Percentiles rank a stretch among this genome's conserved stretches.
These are phyloP conservation scores for Lagopus leucura DNA, from an alignment of 2,113 vertebrate genomes.

Conservation along the genomic window DNA sequence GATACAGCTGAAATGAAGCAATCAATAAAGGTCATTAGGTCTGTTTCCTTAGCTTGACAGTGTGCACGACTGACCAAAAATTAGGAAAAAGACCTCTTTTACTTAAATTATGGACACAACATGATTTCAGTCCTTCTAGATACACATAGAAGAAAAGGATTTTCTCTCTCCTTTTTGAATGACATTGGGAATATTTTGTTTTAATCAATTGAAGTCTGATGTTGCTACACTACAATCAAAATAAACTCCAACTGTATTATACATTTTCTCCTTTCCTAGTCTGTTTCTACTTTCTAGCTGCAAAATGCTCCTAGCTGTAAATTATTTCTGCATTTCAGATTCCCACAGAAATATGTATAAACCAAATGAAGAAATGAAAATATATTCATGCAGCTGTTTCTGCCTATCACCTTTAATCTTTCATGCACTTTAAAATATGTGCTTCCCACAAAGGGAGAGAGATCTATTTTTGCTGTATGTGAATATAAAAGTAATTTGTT, in stretches of 20 bases:
- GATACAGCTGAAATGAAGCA: neutral
- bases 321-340: conserved; percentile 57
- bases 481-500: conserved; percentile 85
- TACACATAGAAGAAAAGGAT: neutral
- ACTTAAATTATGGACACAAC: neutral
- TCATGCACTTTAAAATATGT: conserved; percentile 76
- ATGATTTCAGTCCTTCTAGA: neutral
- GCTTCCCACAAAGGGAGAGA: conserved; percentile 70
- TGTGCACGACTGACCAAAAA: neutral
- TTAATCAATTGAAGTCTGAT: conserved; percentile 53
- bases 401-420: conserved; percentile 80
- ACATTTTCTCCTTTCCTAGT: neutral
- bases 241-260: conserved; percentile 22
- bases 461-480: conserved; percentile 81
- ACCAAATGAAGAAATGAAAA: conserved; percentile 71
- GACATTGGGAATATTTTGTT: conserved; percentile 42
- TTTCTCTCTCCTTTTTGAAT: neutral
- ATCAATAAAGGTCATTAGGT: neutral
- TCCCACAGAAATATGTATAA: conserved; percentile 66
- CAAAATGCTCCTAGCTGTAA: conserved; percentile 60
- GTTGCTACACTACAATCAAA: conserved; percentile 13
- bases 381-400: conserved; percentile 75
- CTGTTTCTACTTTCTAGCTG: conserved; percentile 8
- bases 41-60: conserved; percentile 1
- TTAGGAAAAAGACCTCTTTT: neutral